Conservation (phyloP, 2,888 invertebrate genomes). For the Conistra vaccinii region DNA sequence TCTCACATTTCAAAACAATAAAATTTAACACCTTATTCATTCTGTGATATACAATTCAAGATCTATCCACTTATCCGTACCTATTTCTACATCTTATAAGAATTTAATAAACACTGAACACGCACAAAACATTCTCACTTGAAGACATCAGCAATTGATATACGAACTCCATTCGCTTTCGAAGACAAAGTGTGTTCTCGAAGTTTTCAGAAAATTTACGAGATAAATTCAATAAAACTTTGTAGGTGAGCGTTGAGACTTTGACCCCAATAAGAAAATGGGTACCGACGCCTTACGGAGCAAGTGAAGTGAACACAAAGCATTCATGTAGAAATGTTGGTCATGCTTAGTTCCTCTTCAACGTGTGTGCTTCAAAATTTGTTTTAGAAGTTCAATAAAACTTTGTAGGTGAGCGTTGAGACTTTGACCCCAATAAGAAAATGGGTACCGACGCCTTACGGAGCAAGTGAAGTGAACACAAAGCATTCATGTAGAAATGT, state of each 20-base stretch:
- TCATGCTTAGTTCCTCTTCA: not conserved
- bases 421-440: slow-evolving; percentile 54
- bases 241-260: slow-evolving; percentile 33
- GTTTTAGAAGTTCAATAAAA: slow-evolving; percentile 45
- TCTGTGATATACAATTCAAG: not conserved
- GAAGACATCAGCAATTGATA: slow-evolving; percentile 31
- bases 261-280: slow-evolving; percentile 54
- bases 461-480: slow-evolving; percentile 12
- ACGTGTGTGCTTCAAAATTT: not conserved
- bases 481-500: slow-evolving; percentile 28
- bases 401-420: slow-evolving; percentile 33
- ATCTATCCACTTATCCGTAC: not conserved
- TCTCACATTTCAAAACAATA: too few species aligned
- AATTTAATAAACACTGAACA: slow-evolving; percentile 39
- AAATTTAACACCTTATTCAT: too few species aligned
- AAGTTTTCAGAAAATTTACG: slow-evolving; percentile 41
- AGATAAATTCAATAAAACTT: slow-evolving; percentile 44
- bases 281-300: slow-evolving; percentile 15
- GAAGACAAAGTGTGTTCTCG: slow-evolving; percentile 42
- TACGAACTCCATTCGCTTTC: slow-evolving; percentile 36
- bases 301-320: slow-evolving; percentile 10
- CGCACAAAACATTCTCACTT: slow-evolving; percentile 35
- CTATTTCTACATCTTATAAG: not conserved
- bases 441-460: slow-evolving; percentile 22
- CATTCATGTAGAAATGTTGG: slow-evolving; percentile 28